Conservation (phyloP, 2,113 vertebrate species). For the Calonectris borealis region DNA sequence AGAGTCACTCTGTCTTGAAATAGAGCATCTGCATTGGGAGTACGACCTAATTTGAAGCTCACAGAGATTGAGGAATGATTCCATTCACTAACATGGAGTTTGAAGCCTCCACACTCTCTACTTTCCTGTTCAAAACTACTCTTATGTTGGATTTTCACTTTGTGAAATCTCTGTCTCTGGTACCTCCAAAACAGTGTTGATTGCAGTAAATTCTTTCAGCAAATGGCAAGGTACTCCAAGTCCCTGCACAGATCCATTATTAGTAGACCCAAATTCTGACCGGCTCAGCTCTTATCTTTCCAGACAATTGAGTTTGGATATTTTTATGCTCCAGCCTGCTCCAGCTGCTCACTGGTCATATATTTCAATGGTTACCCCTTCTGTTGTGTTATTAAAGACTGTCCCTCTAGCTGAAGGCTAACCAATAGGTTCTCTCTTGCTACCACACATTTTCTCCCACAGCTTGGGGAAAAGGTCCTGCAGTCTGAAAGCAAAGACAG, state of each 20-base stretch:
- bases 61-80: not conserved
- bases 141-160: not conserved
- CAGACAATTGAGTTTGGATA: not conserved
- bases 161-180: not conserved
- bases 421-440: not conserved
- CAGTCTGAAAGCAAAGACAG: not conserved
- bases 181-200: not conserved
- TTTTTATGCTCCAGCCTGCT: not conserved
- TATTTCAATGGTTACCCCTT: not conserved
- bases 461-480: not conserved
- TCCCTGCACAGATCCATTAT: not conserved
- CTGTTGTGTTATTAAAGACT: not conserved
- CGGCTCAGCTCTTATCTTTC: not conserved
- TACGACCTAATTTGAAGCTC: not conserved
- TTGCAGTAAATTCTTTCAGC: not conserved
- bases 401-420: not conserved
- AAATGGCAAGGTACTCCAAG: not conserved
- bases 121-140: not conserved
- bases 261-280: not conserved
- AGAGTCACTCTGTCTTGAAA: not conserved
- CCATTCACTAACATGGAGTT: not conserved
- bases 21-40: not conserved
- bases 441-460: not conserved
- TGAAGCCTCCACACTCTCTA: not conserved
- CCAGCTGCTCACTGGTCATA: not conserved